These are phyloP conservation scores for Cabera pusaria DNA, from an alignment of 2,888 invertebrate genomes.

Conservation along the genomic window DNA sequence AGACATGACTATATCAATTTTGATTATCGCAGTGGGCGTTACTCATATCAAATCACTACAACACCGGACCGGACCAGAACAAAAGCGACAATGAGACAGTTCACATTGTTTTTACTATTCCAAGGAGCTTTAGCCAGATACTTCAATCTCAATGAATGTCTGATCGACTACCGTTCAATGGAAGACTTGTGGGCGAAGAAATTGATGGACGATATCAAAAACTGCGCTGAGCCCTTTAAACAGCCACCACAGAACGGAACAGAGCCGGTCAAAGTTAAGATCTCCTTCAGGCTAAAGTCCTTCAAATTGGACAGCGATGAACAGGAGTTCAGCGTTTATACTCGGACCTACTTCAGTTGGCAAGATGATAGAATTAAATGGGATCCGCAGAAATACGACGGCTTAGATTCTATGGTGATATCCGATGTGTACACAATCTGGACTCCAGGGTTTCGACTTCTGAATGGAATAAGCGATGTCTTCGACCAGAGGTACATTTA, in stretches of 20 bases:
- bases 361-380: constrained; percentile 43
- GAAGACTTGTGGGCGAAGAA: constrained; percentile 35
- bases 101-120: no score
- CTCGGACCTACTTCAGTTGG: constrained; percentile 36
- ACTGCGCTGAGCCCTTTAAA: constrained; percentile 1
- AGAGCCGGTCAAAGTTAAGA: no score
- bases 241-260: constrained; percentile 19
- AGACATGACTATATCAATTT: no score
- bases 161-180: constrained; percentile 21
- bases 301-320: constrained; percentile 40
- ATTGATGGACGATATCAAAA: constrained; percentile 24
- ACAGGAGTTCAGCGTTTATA: constrained; percentile 35
- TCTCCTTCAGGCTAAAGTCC: constrained; percentile 34
- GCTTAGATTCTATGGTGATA: no score
- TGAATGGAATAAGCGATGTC: constrained; percentile 30
- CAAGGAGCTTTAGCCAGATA: no score
- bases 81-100: no score
- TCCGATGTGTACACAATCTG: constrained; percentile 37
- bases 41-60: no score
- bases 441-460: constrained; percentile 37
- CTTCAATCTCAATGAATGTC: constrained; percentile 7
- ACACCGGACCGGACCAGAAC: no score
- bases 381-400: constrained; percentile 42
- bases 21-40: no score
- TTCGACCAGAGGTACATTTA: constrained; percentile 1